Conservation (phyloP, 2,797 vertebrate species). For the Anguilla pacifica region DNA sequence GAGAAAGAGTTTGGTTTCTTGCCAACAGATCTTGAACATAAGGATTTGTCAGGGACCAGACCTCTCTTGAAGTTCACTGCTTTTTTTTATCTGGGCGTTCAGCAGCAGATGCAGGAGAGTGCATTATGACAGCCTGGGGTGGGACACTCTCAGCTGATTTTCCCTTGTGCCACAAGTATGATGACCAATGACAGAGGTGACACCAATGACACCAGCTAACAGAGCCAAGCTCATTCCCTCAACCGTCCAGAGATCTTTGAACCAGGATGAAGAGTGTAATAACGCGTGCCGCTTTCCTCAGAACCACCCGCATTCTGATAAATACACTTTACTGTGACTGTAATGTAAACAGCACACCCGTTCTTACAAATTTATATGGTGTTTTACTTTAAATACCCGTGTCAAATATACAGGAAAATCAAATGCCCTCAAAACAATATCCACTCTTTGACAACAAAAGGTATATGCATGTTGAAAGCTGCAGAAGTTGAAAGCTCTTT, state of each 20-base stretch:
- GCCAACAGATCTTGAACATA: background rate
- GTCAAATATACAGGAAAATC: too few species aligned
- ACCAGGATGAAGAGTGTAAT: background rate
- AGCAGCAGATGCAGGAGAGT: background rate
- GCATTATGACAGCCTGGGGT: background rate
- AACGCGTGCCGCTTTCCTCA: background rate
- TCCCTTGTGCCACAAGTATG: background rate
- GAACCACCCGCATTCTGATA: background rate
- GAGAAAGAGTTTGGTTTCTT: background rate
- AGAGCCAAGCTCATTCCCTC: background rate
- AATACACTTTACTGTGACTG: background rate
- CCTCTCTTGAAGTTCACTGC: background rate
- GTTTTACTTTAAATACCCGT: too few species aligned
- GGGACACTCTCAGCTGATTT: background rate
- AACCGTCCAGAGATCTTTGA: background rate
- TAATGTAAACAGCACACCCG: background rate
- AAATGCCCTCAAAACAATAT: too few species aligned
- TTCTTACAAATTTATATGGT: background rate
- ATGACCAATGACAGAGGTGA: constrained; percentile 7
- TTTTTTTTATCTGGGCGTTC: background rate
- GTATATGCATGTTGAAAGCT: too few species aligned
- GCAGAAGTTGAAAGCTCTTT: background rate
- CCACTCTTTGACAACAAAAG: background rate
- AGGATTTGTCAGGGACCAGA: background rate
- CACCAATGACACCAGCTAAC: constrained; percentile 2